Conservation (phyloP, 2,797 vertebrate genomes). For the Sebastes vulpes region DNA sequence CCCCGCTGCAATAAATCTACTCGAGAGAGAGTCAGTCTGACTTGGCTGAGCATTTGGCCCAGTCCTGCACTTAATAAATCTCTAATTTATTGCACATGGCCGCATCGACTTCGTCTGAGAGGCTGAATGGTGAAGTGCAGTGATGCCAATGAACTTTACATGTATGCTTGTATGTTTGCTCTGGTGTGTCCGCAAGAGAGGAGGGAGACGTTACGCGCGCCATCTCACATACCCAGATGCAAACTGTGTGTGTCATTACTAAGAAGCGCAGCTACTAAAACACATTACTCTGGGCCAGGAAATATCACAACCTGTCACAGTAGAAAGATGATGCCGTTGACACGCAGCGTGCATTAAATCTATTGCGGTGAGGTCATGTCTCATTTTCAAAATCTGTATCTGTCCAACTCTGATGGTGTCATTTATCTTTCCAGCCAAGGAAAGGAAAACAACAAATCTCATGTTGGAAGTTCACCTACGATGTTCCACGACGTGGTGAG, state of each 20-base stretch:
- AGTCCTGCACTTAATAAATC: constrained; percentile 75
- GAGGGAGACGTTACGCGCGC: constrained; percentile 1
- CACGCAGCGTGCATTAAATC: constrained; percentile 69
- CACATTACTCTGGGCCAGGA: constrained; percentile 51
- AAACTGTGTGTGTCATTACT: constrained; percentile 71
- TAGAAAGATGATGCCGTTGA: constrained; percentile 68
- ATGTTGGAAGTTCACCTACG: constrained; percentile 34
- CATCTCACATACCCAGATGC: constrained; percentile 53
- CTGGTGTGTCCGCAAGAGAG: constrained; percentile 19
- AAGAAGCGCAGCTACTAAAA: constrained; percentile 70
- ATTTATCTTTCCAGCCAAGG: constrained; percentile 58
- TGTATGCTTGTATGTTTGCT: constrained; percentile 26
- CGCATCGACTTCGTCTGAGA: constrained; percentile 53
- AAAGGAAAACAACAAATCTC: constrained; percentile 39
- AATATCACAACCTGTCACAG: constrained; percentile 69
- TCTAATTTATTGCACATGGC: constrained; percentile 79
- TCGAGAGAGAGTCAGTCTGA: constrained; percentile 65
- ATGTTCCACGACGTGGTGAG: constrained; percentile 28
- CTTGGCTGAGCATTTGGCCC: constrained; percentile 70
- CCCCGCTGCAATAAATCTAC: constrained; percentile 72
- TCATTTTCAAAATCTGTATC: constrained; percentile 64
- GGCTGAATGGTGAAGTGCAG: constrained; percentile 56
- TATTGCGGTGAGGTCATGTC: constrained; percentile 75
- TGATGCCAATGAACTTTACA: constrained; percentile 42
- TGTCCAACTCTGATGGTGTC: constrained; percentile 46